Percentiles rank a stretch among this genome's conserved stretches.
phyloP scores from a whole-genome alignment of 2,888 invertebrate species.

The Ligdia adustata region DNA sequence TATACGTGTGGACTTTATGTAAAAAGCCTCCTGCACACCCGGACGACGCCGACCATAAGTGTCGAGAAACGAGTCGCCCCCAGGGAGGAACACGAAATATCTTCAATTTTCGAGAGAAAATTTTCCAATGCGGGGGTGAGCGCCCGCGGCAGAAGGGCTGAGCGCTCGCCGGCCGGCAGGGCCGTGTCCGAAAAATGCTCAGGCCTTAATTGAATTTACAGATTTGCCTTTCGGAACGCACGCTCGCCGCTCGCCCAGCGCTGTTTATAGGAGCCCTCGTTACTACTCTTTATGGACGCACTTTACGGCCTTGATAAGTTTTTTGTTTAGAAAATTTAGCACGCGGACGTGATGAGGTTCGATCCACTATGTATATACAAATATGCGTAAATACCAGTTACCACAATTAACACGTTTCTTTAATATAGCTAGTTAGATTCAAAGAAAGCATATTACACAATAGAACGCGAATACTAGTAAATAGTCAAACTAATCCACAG shows the following conservation, averaged over 20 bases:
- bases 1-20: conserved; percentile 84
- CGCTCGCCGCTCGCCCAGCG: conserved; percentile 43
- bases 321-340: conserved; percentile 46
- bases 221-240: conserved; percentile 80
- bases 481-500: too few species aligned
- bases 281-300: conserved; percentile 59
- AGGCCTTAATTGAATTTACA: conserved; percentile 81
- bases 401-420: too few species aligned
- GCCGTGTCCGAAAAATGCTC: conserved; percentile 81
- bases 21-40: conserved; percentile 83
- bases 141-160: conserved; percentile 80
- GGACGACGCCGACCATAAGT: conserved; percentile 82
- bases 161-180: conserved; percentile 59
- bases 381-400: background rate
- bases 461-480: too few species aligned
- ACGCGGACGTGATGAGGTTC: conserved; percentile 14
- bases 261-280: conserved; percentile 67
- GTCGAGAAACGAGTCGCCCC: conserved; percentile 82
- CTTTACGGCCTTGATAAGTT: conserved; percentile 52
- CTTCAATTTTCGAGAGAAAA: conserved; percentile 84
- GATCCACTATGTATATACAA: conserved; percentile 1
- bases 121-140: conserved; percentile 81
- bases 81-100: conserved; percentile 81
- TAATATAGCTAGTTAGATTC: too few species aligned
- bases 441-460: too few species aligned